Evolutionary conservation across 2,888 invertebrate species (phyloP).

Genomic region (Poecilus cupreus): DNA sequence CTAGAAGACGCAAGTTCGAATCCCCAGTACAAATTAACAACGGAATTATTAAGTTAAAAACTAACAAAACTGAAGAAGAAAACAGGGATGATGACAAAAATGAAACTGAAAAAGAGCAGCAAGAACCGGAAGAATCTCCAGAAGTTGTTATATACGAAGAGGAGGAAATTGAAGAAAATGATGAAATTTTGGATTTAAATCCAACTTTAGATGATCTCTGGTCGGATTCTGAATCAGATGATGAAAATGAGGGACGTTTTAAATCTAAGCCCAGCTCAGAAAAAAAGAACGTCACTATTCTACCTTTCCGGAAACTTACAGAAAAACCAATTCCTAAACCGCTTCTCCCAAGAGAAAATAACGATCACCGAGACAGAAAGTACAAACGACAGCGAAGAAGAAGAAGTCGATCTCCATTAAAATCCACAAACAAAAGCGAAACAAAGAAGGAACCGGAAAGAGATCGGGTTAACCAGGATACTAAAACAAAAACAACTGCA

Average conservation of each 20-base stretch:
- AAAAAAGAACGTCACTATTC: slow-evolving; percentile 56
- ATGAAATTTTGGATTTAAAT: slow-evolving; percentile 63
- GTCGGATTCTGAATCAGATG: slow-evolving; percentile 71
- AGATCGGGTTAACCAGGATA: slow-evolving; percentile 14
- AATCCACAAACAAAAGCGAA: slow-evolving; percentile 43
- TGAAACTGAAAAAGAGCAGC: slow-evolving; percentile 52
- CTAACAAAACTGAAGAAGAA: slow-evolving; percentile 42
- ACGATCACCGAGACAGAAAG: slow-evolving; percentile 37
- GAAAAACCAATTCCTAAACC: slow-evolving; percentile 52
- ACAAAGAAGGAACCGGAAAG: slow-evolving; percentile 40
- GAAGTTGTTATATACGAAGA: slow-evolving; percentile 49
- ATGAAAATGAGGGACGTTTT: slow-evolving; percentile 71
- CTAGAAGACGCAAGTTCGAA: slow-evolving; percentile 75
- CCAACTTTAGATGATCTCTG: slow-evolving; percentile 69
- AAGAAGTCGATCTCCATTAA: slow-evolving; percentile 30
- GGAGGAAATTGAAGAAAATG: slow-evolving; percentile 62
- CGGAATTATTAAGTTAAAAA: slow-evolving; percentile 55
- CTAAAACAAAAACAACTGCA: slow-evolving; percentile 59
- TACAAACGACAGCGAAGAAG: slow-evolving; percentile 48
- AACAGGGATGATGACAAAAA: slow-evolving; percentile 46
- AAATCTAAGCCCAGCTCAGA: slow-evolving; percentile 65
- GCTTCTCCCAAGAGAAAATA: slow-evolving; percentile 41
- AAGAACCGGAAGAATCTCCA: background rate
- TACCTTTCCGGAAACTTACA: slow-evolving; percentile 62
- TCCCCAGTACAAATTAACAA: slow-evolving; percentile 54